phyloP scores from a whole-genome alignment of 2,888 invertebrate genomes.

The Chrysolina oricalcia region DNA sequence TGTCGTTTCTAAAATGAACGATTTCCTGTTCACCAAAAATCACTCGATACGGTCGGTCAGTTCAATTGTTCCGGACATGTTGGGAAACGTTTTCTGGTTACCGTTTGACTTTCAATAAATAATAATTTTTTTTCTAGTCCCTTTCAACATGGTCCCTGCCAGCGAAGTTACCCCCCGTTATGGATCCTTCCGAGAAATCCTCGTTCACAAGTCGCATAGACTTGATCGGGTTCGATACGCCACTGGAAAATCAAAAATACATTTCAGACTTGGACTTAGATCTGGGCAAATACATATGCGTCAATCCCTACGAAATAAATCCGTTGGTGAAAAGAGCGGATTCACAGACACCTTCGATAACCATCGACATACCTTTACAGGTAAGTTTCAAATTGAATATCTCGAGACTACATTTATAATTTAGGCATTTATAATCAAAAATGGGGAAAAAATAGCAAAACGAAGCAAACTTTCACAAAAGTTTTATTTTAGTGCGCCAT shows the following conservation, averaged over 20 bases:
- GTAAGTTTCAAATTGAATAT: conserved; percentile 26
- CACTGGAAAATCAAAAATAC: conserved; percentile 41
- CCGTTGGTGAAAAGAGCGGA: conserved; percentile 45
- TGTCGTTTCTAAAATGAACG: not conserved
- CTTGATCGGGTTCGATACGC: conserved; percentile 33
- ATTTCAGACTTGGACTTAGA: conserved; percentile 56
- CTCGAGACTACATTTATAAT: no score
- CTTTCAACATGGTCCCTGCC: conserved; percentile 64
- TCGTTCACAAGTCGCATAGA: conserved; percentile 31
- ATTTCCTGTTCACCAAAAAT: conserved; percentile 12
- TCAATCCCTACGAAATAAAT: conserved; percentile 65
- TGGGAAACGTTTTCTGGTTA: not conserved
- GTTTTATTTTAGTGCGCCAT: no score
- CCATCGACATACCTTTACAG: conserved; percentile 44
- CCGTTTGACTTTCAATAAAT: not conserved
- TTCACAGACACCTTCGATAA: conserved; percentile 30
- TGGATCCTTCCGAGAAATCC: conserved; percentile 73
- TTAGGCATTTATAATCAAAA: no score
- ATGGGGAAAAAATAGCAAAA: no score
- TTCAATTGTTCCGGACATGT: not conserved
- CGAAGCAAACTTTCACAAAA: no score
- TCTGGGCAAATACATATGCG: conserved; percentile 60
- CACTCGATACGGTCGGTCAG: not conserved
- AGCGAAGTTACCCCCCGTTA: conserved; percentile 66
- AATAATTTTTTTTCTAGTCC: conserved; percentile 58